Percentiles rank a stretch among this genome's conserved stretches.
Evolutionary conservation across 2,797 vertebrate species (phyloP).

Genomic region (Poeciliopsis presidionis): DNA sequence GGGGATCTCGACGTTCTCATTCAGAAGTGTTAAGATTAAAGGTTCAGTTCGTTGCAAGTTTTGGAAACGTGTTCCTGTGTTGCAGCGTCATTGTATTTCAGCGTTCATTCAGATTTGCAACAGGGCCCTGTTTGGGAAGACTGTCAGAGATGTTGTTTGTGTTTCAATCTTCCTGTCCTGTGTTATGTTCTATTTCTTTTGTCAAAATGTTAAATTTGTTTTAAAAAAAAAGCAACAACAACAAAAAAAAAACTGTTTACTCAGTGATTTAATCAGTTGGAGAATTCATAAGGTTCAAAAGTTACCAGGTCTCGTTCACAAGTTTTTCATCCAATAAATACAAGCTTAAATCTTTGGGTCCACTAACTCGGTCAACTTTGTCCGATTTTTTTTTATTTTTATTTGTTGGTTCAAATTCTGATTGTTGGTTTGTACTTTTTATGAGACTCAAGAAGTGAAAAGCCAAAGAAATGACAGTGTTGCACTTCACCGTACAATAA

Average conservation of each 20-base stretch:
- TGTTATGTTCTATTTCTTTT: slow-evolving; percentile 32
- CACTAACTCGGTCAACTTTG: neutral
- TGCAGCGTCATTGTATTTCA: slow-evolving; percentile 31
- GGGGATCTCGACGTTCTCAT: neutral
- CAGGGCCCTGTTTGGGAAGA: neutral
- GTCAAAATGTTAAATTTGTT: slow-evolving; percentile 8
- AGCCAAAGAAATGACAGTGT: slow-evolving; percentile 58
- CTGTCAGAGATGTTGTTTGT: neutral
- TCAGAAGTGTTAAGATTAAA: slow-evolving; percentile 25
- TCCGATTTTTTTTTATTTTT: neutral
- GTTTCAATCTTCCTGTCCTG: slow-evolving; percentile 8
- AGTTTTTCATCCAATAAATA: neutral
- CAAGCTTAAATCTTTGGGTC: neutral
- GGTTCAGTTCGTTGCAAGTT: slow-evolving; percentile 42
- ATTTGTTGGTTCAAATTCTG: slow-evolving; percentile 9
- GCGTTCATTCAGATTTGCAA: slow-evolving; percentile 9
- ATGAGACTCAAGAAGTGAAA: slow-evolving; percentile 24
- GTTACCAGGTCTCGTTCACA: slow-evolving; percentile 31
- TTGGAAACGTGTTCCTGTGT: slow-evolving; percentile 34
- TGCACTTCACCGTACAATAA: slow-evolving; percentile 31
- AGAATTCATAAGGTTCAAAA: neutral
- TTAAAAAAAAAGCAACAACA: neutral
- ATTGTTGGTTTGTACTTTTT: slow-evolving; percentile 2
- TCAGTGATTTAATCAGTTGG: slow-evolving; percentile 6
- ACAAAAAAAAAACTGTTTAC: slow-evolving; percentile 10